Evolutionary conservation across 2,888 invertebrate species (phyloP).

Genomic region (Tenodera sinensis): DNA sequence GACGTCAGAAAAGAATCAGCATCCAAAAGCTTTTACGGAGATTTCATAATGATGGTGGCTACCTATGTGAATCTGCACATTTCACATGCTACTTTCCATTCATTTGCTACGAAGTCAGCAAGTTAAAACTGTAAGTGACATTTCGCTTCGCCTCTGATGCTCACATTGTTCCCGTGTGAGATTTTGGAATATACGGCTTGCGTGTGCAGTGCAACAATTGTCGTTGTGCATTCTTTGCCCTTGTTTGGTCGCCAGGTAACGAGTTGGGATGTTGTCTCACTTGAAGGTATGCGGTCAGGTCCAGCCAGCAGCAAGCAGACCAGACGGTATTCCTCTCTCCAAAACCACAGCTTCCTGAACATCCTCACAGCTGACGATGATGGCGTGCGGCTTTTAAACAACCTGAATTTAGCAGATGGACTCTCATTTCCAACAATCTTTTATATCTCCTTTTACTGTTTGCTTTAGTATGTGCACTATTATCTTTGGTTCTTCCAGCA

Average conservation of each 20-base stretch:
- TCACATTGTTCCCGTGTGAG: neutral
- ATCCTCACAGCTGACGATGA: neutral
- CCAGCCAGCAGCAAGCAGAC: neutral
- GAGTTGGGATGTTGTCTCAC: neutral
- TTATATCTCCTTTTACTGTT: neutral
- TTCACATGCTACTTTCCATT: too few relatives aligned
- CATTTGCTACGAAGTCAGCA: too few relatives aligned
- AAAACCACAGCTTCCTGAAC: neutral
- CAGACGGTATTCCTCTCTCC: neutral
- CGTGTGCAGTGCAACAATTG: neutral
- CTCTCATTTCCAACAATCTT: neutral
- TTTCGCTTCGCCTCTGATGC: too few relatives aligned
- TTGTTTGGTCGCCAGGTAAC: constrained; percentile 5
- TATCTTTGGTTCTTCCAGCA: too few relatives aligned
- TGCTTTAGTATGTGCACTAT: neutral
- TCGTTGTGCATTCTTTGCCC: constrained; percentile 4
- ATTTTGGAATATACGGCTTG: neutral
- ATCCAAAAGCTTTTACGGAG: too few relatives aligned
- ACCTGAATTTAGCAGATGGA: neutral
- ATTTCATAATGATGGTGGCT: too few relatives aligned
- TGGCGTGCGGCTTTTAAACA: neutral
- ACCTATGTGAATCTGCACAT: too few relatives aligned
- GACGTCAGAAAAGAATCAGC: too few relatives aligned
- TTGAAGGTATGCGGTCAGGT: neutral
- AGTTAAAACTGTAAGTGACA: too few relatives aligned